phyloP scores from a whole-genome alignment of 2,888 invertebrate species.

The Callosobruchus maculatus region DNA sequence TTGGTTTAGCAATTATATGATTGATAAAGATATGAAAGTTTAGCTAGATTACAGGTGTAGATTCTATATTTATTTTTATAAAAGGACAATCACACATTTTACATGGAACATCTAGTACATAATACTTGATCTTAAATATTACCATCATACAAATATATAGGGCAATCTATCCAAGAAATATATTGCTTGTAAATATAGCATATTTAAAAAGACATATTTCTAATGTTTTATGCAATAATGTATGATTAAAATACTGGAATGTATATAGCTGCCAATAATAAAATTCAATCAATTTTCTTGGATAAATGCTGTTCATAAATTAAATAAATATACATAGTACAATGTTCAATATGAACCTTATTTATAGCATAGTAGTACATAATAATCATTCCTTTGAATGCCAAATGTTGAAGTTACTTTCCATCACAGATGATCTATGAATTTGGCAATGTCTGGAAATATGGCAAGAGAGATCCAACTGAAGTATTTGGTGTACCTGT shows the following conservation, averaged over 20 bases:
- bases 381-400: neutral
- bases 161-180: neutral
- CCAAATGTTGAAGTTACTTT: constrained; percentile 4
- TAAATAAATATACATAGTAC: neutral
- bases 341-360: neutral
- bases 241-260: too few relatives aligned
- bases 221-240: too few relatives aligned
- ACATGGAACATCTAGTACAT: neutral
- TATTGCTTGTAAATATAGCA: neutral
- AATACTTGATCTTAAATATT: neutral
- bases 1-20: too few relatives aligned
- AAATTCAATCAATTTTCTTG: neutral
- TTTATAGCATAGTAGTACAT: neutral
- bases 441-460: constrained; percentile 36
- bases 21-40: too few relatives aligned
- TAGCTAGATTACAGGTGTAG: neutral
- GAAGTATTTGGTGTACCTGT: constrained; percentile 29
- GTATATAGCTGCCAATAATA: neutral
- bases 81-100: neutral
- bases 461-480: constrained; percentile 34
- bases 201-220: neutral
- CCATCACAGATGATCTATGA: constrained; percentile 5
- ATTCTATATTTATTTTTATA: neutral
- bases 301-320: neutral
- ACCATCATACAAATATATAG: neutral